Base-by-base conservation (phyloP, 2,797 vertebrate species). In the Ceryle rudis region DNA sequence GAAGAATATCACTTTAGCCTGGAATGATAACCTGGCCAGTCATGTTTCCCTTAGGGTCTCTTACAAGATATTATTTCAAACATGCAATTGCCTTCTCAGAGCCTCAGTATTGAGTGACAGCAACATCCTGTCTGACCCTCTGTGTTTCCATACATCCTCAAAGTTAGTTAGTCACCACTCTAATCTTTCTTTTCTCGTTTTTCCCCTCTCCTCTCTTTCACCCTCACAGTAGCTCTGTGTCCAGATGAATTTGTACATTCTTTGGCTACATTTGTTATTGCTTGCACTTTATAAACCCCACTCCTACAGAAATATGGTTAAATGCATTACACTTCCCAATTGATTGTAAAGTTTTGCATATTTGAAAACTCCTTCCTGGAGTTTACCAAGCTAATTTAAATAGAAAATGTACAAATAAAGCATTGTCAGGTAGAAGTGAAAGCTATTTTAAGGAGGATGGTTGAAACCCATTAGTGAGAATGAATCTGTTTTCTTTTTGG, bases 11-110 rank as follows among this genome's bases (percentile, higher is more conserved):
- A 17, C 89, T 12, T 95, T 78, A 95, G 62, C 54, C 89, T 70
- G 95, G 86, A 78, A 62, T 78, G 89, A 37, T 78, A 81, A 93
- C 87, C 82, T 58, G 72, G 87, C 54, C 58, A 23, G n/a, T 12
- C 5, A 2, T 4, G 49, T 55, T 92, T 72, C 81, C 91, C 69
- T 21, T 5, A 69, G 71, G 79, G 11, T 91, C 7, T 65, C 69
- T 91, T 55, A 65, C 60, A 85, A 87, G 78, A 10, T 89, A 11
- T 57, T 20, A 19, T 95, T 97, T 95, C 94, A 95, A 52, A 91
- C 86, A 84, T 51, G 69, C 1, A 4, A 42, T 86, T 1, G 0
- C 79, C 64, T 80, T 64, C 75, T 69, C 81, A 85, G 52, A 78
- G 66, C 42, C 64, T 67, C 44, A 16, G 86, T 49, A 74, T 4